phyloP scores from a whole-genome alignment of 1,140 invertebrate genomes.

The Trichoplusia ni region DNA sequence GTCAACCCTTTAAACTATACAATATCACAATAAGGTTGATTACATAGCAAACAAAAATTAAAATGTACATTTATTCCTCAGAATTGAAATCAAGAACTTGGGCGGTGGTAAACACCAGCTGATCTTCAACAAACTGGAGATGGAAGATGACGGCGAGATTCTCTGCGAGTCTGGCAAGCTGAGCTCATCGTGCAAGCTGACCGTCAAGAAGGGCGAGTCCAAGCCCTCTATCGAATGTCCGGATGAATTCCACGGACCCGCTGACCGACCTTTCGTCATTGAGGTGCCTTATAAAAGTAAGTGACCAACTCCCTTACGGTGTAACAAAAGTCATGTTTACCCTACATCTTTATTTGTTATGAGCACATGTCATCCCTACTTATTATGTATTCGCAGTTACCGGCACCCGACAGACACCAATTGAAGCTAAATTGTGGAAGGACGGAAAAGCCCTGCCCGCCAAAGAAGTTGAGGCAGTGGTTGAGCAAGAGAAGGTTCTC shows the following conservation, averaged over 20 bases:
- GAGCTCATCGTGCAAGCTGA: constrained; percentile 89
- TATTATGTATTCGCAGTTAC: too few species aligned
- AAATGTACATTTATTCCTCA: constrained; percentile 56
- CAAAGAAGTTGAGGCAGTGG: constrained; percentile 94
- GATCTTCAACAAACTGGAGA: constrained; percentile 91
- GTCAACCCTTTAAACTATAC: too few species aligned
- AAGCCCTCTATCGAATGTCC: constrained; percentile 91
- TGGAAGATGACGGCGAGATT: constrained; percentile 93
- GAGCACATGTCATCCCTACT: too few species aligned
- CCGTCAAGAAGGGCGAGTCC: constrained; percentile 92
- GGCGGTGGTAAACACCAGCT: constrained; percentile 96
- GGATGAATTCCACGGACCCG: constrained; percentile 90
- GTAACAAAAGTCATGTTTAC: neutral
- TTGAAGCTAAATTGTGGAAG: constrained; percentile 94
- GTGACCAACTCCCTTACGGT: neutral
- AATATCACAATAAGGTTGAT: too few species aligned
- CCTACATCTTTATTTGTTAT: constrained; percentile 40
- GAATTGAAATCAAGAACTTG: constrained; percentile 93
- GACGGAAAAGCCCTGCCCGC: constrained; percentile 93
- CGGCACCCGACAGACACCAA: constrained; percentile 91
- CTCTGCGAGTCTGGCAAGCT: constrained; percentile 92
- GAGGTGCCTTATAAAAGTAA: constrained; percentile 96
- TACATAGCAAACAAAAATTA: neutral
- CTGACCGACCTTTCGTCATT: constrained; percentile 89
- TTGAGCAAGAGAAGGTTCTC: constrained; percentile 93